Evolutionary conservation across 1,140 invertebrate species (phyloP), one percentile per base, ranked within the genome.

Genomic region (Bombus impatiens): DNA sequence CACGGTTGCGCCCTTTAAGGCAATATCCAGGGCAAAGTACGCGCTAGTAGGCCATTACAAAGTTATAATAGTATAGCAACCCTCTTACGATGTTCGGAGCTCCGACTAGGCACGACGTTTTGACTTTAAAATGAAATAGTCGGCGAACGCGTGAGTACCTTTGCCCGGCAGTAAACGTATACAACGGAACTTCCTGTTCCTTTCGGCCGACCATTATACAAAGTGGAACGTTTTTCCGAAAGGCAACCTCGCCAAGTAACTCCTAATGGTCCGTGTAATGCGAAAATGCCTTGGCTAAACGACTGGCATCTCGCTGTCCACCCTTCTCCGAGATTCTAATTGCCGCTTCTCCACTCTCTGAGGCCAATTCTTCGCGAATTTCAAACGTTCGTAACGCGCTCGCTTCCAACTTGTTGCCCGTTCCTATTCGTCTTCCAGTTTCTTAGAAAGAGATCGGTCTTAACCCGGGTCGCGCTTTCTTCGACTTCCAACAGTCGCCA

Each of bases 51-150:
- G 82, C 86, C 86, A 87, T 87, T 87, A 87, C 82, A 76, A 86
- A 86, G 87, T 88, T 88, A 82, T 88, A 88, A 88, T 88, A 82
- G 75, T 86, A 67, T 79, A 37, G 74, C 71, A 81, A 81, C 82
- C 77, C 82, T 80, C 86, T 87, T 85, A 86, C 71, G 86, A 76
- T 57, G 78, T 83, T 72, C 75, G 67, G 28, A 22, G 68, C 35
- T 59, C 44, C 12, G 83, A 35, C 71, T 47, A 57, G 72, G 62
- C 74, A 35, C 65, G 44, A n/a, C 72, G 78, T 88, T 88, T 88
- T 88, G 78, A 88, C 84, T 88, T 88, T 88, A 86, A 88, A 88
- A 88, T 86, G 84, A 88, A 88, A 88, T 82, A 81, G 84, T 78
- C 74, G 28, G 25, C 6, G 75, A 37, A 40, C 65, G 62, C 62